Base-by-base conservation (phyloP, 2,113 vertebrate species). In the Istiophorus platypterus region DNA sequence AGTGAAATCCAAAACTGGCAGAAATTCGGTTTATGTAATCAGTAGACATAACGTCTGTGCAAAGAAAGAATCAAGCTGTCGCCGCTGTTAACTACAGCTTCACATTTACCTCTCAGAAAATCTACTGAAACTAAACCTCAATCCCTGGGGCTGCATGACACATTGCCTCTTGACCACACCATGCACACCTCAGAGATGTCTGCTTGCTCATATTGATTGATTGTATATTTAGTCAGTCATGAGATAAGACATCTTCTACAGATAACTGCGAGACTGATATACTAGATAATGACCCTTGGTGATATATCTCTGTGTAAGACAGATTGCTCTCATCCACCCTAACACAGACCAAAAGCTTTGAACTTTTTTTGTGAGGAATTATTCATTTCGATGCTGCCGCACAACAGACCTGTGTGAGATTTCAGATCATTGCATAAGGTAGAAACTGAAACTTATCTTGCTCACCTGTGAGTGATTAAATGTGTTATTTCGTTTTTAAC, bases 381-480 rank as follows among this genome's bases (percentile, higher is more conserved):
- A 73, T 78, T 88, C 34, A 62, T 80, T 26, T 54, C 13, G 31
- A 66, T 42, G 52, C 52, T 11, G 41, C 26, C 47, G 24, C 52
- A 77, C 24, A 81, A 76, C 62, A 59, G 27, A 83, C 62, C 57
- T 72, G 41, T 34, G 75, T 84, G 69, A 75, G 70, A 74, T 86
- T 88, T 85, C 84, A 82, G 39, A 82, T 85, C 47, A 24, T 81
- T 89, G 85, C 90, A 82, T 81, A 72, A 84, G 80, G 41, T 61
- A 27, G 70, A 62, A 83, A 52, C 26, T 15, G 52, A 77, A 70
- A 78, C n/a, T n/a, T 63, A 14, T 26, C 51, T 41, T 63, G 17
- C 67, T 81, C 78, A 72, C 74, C 74, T 86, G 62, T 61, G 42
- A 86, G 61, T 78, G 42, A 76, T 15, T 6, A 54, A 64, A 76